These are phyloP conservation scores for Blastomussa wellsi DNA, from an alignment of 92 coral and sea anemone genomes.

Conservation along the genomic window DNA sequence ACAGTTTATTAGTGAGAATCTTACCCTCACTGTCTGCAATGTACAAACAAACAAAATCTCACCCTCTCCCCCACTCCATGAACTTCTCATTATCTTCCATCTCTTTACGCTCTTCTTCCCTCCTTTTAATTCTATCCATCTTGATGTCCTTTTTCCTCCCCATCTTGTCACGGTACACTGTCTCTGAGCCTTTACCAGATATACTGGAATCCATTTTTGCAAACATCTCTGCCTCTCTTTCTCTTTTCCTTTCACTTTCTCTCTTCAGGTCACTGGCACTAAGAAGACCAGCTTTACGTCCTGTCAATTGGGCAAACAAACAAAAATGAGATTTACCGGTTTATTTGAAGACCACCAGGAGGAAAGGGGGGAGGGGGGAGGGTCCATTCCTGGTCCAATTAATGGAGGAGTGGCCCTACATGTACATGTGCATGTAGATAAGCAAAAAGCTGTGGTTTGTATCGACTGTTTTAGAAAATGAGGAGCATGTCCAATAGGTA, in stretches of 20 bases:
- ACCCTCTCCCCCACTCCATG: constrained; percentile 98
- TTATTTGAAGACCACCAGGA: background rate
- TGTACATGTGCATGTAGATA: no score
- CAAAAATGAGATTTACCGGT: background rate
- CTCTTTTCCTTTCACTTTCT: constrained; percentile 64
- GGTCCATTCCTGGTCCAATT: no score
- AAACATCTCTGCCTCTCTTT: constrained; percentile 79
- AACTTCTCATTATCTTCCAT: constrained; percentile 86
- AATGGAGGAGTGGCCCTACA: no score
- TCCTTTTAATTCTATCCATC: constrained; percentile 70
- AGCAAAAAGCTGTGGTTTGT: no score
- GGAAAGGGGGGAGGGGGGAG: no score
- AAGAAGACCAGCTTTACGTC: constrained; percentile 85
- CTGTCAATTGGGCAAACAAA: constrained; percentile 16
- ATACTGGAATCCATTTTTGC: constrained; percentile 68
- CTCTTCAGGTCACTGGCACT: constrained; percentile 75
- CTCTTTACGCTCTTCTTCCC: constrained; percentile 83
- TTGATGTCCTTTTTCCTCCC: constrained; percentile 82
- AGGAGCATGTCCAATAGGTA: no score
- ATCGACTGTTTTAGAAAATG: no score
- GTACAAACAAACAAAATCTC: constrained; percentile 20
- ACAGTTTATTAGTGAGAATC: no score
- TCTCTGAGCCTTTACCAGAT: constrained; percentile 83
- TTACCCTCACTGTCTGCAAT: no score
- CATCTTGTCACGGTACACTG: constrained; percentile 88